Evolutionary conservation across 2,888 invertebrate species (phyloP).

Genomic region (Sesia apiformis): DNA sequence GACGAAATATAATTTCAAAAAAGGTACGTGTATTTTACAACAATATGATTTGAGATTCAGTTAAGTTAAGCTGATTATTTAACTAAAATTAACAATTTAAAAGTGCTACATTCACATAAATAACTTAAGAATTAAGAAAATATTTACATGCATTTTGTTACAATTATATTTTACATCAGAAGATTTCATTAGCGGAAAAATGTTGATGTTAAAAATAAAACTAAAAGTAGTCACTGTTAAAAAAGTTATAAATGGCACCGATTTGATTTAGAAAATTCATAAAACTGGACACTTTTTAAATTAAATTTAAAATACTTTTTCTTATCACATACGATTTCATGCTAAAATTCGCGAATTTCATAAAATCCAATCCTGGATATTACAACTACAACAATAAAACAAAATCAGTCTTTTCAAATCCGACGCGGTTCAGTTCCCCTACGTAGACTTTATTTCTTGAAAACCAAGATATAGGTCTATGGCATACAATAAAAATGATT

Average conservation of each 20-base stretch:
- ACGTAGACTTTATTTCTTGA: neutral
- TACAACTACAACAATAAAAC: constrained; percentile 46
- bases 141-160: constrained; percentile 48
- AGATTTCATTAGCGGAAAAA: neutral
- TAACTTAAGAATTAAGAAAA: constrained; percentile 53
- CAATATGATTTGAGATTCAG: constrained; percentile 66
- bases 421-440: constrained; percentile 30
- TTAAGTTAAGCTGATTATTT: constrained; percentile 63
- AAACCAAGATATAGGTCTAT: neutral
- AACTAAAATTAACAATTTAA: constrained; percentile 11
- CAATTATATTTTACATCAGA: neutral
- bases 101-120: constrained; percentile 68
- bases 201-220: neutral
- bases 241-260: constrained; percentile 47
- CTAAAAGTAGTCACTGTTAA: neutral
- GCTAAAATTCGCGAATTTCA: constrained; percentile 47
- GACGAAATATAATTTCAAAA: constrained; percentile 63
- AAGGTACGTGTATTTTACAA: constrained; percentile 56
- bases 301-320: constrained; percentile 51
- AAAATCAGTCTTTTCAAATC: constrained; percentile 65
- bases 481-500: constrained; percentile 9
- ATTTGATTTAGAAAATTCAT: constrained; percentile 6
- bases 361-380: constrained; percentile 49
- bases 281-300: constrained; percentile 35
- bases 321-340: constrained; percentile 57